These are phyloP conservation scores for Platysteira castanea DNA, from an alignment of 2,113 vertebrate genomes.

Conservation along the genomic window DNA sequence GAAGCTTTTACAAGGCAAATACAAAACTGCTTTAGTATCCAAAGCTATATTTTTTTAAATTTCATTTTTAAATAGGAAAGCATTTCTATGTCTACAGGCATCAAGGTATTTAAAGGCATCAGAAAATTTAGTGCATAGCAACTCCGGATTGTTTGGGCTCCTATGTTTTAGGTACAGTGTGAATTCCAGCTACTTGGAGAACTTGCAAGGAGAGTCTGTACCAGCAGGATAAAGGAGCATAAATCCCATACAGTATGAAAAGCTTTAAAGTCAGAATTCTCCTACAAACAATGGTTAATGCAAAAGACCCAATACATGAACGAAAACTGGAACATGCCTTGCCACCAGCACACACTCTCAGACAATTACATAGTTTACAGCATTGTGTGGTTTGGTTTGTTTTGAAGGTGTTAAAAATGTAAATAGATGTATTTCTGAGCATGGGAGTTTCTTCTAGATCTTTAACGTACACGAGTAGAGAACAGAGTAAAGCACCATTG, in stretches of 20 bases:
- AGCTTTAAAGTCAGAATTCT: slow-evolving; percentile 60
- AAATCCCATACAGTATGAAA: slow-evolving; percentile 60
- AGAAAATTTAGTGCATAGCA: slow-evolving; percentile 95
- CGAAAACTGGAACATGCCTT: slow-evolving; percentile 32
- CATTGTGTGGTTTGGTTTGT: neutral
- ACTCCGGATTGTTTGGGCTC: slow-evolving; percentile 77
- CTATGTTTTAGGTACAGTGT: slow-evolving; percentile 65
- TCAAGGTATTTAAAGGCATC: slow-evolving; percentile 93
- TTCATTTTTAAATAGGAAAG: slow-evolving; percentile 77
- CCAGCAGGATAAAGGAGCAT: slow-evolving; percentile 52
- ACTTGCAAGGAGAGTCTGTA: slow-evolving; percentile 50
- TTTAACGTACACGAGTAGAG: neutral
- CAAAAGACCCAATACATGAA: slow-evolving; percentile 26
- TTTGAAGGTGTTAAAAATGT: neutral
- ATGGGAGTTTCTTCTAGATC: neutral
- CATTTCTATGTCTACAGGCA: slow-evolving; percentile 90
- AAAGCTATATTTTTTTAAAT: slow-evolving; percentile 69
- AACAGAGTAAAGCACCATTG: slow-evolving; percentile 26
- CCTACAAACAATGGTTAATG: slow-evolving; percentile 43
- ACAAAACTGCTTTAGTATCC: slow-evolving; percentile 77
- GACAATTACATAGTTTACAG: neutral
- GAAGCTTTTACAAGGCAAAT: slow-evolving; percentile 83
- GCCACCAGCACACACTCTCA: neutral
- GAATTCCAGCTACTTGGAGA: slow-evolving; percentile 65
- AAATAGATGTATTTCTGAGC: neutral